Evolutionary conservation across 2,113 vertebrate genomes (phyloP), one percentile per base, ranked within the genome.

Genomic region (Stegastes partitus): DNA sequence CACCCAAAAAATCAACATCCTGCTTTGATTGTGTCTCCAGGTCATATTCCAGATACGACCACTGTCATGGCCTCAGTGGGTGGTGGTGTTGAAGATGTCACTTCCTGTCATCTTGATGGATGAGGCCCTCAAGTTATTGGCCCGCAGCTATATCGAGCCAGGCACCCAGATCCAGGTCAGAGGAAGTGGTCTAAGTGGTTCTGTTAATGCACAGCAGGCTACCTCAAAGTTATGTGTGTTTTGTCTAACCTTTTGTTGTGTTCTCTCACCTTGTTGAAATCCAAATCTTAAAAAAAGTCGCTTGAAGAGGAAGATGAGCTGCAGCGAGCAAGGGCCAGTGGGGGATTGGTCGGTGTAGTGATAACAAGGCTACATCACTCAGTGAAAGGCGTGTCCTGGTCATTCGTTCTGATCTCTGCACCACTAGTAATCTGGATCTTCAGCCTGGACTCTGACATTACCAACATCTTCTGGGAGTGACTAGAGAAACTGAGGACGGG

Each of bases 381-480:
- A 0, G 9, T 93, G 8, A 90, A 37, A 55, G 95, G 91, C 0
- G 89, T 95, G 70, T 95, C 95, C 65, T 95, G 95, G 95, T 79
- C 91, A 0, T 95, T 95, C 14, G 88, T 95, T 14, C 53, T 94
- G 23, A 89, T 95, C 39, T 90, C 90, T 0, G 86, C 87, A 0
- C 95, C 95, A 0, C 67, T 95, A 1, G 74, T 95, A 68, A 44
- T 94, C 68, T 95, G 94, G 95, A 94, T 95, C 85, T 95, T 94
- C 87, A 95, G 95, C 77, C 91, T 95, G 90, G 95, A 95, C 92
- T 95, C 95, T 63, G 94, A 95, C 89, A 95, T 95, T 82, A 94
- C 94, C 78, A 95, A 95, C 79, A 95, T 95, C 74, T 95, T 95
- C 87, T 95, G 94, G 94, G 93, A 94, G 77, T 95, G 85, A 91